Evolutionary conservation across 2,888 invertebrate species (phyloP), one percentile per base, ranked within the genome.

Genomic region (Ctenicera cuprea): DNA sequence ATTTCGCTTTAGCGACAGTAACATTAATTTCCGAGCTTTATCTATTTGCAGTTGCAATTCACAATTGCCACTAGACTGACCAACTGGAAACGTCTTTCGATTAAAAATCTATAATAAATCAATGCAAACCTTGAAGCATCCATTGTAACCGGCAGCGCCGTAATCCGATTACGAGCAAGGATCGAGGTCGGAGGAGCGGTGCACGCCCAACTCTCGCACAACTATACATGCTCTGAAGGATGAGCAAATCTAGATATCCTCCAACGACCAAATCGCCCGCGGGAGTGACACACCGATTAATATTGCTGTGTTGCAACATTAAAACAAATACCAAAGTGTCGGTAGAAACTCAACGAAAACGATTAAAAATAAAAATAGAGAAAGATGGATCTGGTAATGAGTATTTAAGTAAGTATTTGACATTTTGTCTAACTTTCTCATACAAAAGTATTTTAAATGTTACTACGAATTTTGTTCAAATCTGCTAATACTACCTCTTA

Each of bases 41-140:
- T 61, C 54, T 41, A 22, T 52, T 48, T 41, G 38, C 26, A 38
- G 38, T 57, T 26, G 50, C 37, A 66, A 52, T 50, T 67, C 57
- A 57, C 59, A 59, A 43, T 43, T 61, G 61, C 61, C 57, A 74
- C 62, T 63, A 41, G 59, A 67, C 71, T 71, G 74, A 74, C 66
- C 71, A 64, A 75, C 71, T 75, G 71, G 68, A 75, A 73, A 71
- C 71, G 74, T 76, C 76, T 71, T 48, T 70, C 77, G 74, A 77
- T 77, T 76, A 74, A 76, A 75, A 77, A 76, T 77, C 75, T 70
- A 69, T 74, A 73, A 76, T 78, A 78, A 78, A 78, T 78, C 78
- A 79, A 76, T 73, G 77, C 75, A 33, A 79, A 80, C 80, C 80
- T 80, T 80, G 80, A 79, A 80, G 79, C 77, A 77, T 77, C 79